Percentiles rank a stretch among this genome's conserved stretches.
Evolutionary conservation across 1,140 invertebrate genomes (phyloP).

Genomic region (Ceratosolen fusciceps): DNA sequence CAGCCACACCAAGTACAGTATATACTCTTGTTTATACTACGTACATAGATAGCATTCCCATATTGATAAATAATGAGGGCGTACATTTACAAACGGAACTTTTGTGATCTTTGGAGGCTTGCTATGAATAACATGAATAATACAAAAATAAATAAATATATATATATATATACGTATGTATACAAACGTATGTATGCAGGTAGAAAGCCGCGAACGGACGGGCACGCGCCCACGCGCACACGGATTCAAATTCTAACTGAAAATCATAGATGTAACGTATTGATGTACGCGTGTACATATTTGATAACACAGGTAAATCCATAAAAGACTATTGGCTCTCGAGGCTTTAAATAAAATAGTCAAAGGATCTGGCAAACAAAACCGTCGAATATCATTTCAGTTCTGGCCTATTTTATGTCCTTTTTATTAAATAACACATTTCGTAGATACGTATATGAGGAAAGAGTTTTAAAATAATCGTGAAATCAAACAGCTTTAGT

Average conservation of each 20-base stretch:
- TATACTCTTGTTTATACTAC: constrained; percentile 27
- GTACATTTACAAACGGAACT: constrained; percentile 16
- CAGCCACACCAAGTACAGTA: background rate
- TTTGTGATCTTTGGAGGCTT: constrained; percentile 52
- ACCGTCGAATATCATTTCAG: constrained; percentile 14
- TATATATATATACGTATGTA: background rate
- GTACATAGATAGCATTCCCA: constrained; percentile 14
- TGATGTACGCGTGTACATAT: too few species aligned
- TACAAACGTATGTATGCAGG: too few species aligned
- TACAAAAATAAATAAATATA: background rate
- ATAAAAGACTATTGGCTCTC: constrained; percentile 11
- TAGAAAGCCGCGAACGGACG: too few species aligned
- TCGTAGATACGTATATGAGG: too few species aligned
- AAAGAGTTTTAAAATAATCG: too few species aligned
- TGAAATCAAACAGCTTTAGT: too few species aligned
- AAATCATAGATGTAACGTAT: too few species aligned
- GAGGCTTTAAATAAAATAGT: background rate
- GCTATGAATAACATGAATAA: constrained; percentile 47
- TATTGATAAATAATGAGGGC: background rate
- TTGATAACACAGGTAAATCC: background rate
- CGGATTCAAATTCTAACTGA: too few species aligned
- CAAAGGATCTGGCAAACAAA: constrained; percentile 7
- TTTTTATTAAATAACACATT: background rate
- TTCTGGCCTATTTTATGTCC: background rate
- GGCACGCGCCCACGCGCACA: too few species aligned